Evolutionary conservation across 2,797 vertebrate genomes (phyloP).

Genomic region (Hafferia zeledoni): DNA sequence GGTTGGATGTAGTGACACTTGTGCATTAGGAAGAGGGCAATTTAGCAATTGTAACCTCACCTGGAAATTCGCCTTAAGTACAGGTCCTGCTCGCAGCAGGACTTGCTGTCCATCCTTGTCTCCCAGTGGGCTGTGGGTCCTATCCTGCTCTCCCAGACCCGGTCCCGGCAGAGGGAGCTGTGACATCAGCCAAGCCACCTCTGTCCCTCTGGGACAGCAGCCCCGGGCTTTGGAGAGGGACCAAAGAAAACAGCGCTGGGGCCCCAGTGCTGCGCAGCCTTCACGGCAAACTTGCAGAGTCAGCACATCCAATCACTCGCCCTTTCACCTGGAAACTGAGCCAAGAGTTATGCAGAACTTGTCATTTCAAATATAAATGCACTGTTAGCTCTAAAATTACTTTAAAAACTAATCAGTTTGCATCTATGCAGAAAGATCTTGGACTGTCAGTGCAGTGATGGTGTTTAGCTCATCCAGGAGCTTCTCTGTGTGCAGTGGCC

Average conservation of each 20-base stretch:
- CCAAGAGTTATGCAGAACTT: background rate
- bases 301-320: background rate
- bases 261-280: accelerated
- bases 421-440: background rate
- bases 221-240: background rate
- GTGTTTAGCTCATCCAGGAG: background rate
- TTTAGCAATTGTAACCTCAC: background rate
- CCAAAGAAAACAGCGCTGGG: background rate
- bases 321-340: background rate
- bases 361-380: background rate
- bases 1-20: background rate
- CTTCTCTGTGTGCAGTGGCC: background rate
- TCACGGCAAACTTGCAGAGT: background rate
- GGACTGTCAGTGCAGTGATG: background rate
- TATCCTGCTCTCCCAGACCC: background rate
- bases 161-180: slow-evolving; percentile 61
- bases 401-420: background rate
- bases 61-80: background rate
- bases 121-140: background rate
- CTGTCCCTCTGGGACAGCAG: background rate
- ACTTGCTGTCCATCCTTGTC: accelerated
- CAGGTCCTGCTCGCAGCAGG: accelerated
- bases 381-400: background rate
- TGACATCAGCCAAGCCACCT: background rate
- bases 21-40: background rate